These are phyloP conservation scores for Zaprionus africanus DNA, from an alignment of 1,140 invertebrate genomes.

Conservation along the genomic window DNA sequence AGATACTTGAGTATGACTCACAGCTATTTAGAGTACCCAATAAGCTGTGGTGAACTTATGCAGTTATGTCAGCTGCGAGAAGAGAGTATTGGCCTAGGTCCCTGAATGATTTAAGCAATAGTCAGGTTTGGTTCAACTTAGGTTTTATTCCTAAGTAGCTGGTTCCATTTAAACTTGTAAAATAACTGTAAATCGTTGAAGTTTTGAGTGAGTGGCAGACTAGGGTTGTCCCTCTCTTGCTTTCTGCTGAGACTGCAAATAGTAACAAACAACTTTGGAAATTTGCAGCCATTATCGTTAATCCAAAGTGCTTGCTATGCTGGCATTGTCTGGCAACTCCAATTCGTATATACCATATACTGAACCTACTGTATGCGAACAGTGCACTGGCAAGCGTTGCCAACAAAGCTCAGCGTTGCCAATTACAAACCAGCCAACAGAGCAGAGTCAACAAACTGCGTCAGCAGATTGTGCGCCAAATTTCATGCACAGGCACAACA, in stretches of 20 bases:
- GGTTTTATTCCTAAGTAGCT: background rate
- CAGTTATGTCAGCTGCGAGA: background rate
- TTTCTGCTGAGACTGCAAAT: slow-evolving; percentile 3
- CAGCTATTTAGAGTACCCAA: background rate
- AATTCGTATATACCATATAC: slow-evolving; percentile 3
- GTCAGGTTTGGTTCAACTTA: background rate
- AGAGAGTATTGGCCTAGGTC: background rate
- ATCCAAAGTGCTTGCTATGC: slow-evolving; percentile 44
- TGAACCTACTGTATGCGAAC: slow-evolving; percentile 41
- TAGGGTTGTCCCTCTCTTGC: background rate
- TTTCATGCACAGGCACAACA: background rate
- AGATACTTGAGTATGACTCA: background rate
- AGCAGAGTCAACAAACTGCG: slow-evolving; percentile 70
- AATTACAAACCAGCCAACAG: slow-evolving; percentile 52
- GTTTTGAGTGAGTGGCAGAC: background rate
- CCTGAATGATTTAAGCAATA: background rate
- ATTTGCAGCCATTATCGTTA: slow-evolving; percentile 62
- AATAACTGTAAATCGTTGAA: slow-evolving; percentile 9
- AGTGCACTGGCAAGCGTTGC: slow-evolving; percentile 39
- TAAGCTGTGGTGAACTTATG: background rate
- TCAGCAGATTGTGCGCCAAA: slow-evolving; percentile 73
- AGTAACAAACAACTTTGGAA: slow-evolving; percentile 21
- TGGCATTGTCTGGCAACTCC: slow-evolving; percentile 36
- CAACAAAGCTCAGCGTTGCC: slow-evolving; percentile 57
- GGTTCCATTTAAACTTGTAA: slow-evolving; percentile 12